A percentile compares a stretch with the other conserved stretches of the same genome.
Conservation (phyloP, 2,888 invertebrate genomes). For the Pollenia amentaria region DNA sequence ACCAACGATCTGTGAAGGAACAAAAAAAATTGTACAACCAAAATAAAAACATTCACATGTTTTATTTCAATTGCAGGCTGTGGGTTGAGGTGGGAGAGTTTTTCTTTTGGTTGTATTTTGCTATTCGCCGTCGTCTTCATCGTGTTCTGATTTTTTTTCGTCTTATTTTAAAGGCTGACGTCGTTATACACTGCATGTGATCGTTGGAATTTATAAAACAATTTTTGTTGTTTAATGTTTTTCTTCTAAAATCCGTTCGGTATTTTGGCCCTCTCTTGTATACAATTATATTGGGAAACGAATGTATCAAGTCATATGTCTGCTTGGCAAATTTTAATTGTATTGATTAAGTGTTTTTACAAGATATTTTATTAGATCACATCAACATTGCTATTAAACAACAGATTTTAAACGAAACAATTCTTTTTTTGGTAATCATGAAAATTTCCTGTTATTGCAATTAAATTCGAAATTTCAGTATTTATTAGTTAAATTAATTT, state of each 20-base stretch:
- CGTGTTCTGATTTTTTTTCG: not conserved
- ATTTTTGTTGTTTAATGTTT: constrained; percentile 37
- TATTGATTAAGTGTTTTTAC: constrained; percentile 1
- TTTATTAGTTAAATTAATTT: no score
- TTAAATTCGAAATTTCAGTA: no score
- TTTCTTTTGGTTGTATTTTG: not conserved
- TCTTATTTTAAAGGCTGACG: constrained; percentile 64
- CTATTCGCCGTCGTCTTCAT: not conserved
- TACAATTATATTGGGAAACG: not conserved
- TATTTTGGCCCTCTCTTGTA: constrained; percentile 48
- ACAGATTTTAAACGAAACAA: no score
- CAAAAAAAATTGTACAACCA: not conserved
- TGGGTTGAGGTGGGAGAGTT: constrained; percentile 61
- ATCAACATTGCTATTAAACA: no score
- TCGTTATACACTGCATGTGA: constrained; percentile 68
- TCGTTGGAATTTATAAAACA: constrained; percentile 64
- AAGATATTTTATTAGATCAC: not conserved
- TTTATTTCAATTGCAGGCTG: constrained; percentile 64
- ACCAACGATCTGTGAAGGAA: constrained; percentile 3
- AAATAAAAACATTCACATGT: constrained; percentile 66
- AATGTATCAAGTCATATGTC: constrained; percentile 25
- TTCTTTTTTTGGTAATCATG: no score
- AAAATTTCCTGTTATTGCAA: no score
- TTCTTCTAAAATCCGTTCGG: constrained; percentile 3
- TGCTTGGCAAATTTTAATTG: constrained; percentile 12